Conservation (phyloP, 2,888 invertebrate genomes). For the Xestia rhomboidea region DNA sequence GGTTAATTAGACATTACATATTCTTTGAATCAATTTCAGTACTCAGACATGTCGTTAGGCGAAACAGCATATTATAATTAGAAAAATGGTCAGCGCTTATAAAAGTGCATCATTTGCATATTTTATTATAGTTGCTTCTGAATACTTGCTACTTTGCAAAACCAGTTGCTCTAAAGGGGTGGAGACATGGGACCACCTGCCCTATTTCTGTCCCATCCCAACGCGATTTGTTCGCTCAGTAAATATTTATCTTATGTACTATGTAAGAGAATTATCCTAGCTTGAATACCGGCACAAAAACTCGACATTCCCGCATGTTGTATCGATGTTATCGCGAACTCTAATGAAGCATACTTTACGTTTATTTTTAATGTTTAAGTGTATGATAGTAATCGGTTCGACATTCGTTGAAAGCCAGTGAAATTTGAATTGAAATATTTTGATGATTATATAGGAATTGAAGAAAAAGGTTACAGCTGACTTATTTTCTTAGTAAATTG, state of each 20-base stretch:
- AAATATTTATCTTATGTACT: conserved; percentile 50
- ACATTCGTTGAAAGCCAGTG: conserved; percentile 11
- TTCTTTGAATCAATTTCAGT: conserved; percentile 43
- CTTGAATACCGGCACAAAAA: conserved; percentile 43
- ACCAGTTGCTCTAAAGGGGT: conserved; percentile 52
- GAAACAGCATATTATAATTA: conserved; percentile 35
- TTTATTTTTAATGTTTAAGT: conserved; percentile 42
- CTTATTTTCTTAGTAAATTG: conserved; percentile 9
- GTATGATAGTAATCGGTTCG: conserved; percentile 27
- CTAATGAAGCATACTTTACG: conserved; percentile 41
- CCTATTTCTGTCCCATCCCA: conserved; percentile 40
- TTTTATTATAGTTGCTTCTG: conserved; percentile 16
- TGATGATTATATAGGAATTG: background rate
- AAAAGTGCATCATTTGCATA: conserved; percentile 52
- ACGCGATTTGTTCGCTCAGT: conserved; percentile 31
- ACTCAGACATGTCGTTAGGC: conserved; percentile 17
- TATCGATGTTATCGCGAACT: conserved; percentile 37
- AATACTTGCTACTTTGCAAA: conserved; percentile 7
- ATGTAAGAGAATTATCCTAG: conserved; percentile 39
- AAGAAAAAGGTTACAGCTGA: conserved; percentile 25
- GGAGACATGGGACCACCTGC: conserved; percentile 43
- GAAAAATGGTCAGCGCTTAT: conserved; percentile 28
- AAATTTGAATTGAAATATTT: conserved; percentile 33
- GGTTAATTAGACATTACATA: conserved; percentile 35
- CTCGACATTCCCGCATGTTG: conserved; percentile 45